Percentiles rank a stretch among this genome's conserved stretches.
Evolutionary conservation across 2,888 invertebrate genomes (phyloP).

Genomic region (Diaprepes abbreviatus): DNA sequence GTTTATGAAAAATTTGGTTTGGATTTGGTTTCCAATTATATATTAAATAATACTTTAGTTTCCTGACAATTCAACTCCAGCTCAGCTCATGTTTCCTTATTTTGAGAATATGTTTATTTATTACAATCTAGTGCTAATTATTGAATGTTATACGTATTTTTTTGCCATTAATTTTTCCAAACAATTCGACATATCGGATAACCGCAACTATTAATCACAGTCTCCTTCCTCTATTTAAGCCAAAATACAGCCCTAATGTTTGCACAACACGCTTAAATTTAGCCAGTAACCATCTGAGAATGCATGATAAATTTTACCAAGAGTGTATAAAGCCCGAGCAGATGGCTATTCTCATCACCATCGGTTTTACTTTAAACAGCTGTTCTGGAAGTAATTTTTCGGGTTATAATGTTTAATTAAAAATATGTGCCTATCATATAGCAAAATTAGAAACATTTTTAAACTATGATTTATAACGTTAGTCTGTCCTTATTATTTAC

Average conservation of each 20-base stretch:
- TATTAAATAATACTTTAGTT: too few species aligned
- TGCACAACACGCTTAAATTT: slow-evolving; percentile 38
- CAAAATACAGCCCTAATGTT: slow-evolving; percentile 33
- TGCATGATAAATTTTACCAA: slow-evolving; percentile 41
- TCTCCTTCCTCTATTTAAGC: slow-evolving; percentile 17
- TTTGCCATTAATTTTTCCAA: too few species aligned
- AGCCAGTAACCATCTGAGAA: slow-evolving; percentile 11
- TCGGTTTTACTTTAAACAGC: slow-evolving; percentile 30
- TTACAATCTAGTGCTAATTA: too few species aligned
- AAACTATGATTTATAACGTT: too few species aligned
- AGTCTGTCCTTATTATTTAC: too few species aligned
- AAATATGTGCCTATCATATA: not conserved
- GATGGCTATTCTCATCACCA: slow-evolving; percentile 39
- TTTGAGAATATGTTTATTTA: too few species aligned
- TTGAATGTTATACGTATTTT: too few species aligned
- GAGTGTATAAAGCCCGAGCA: slow-evolving; percentile 29
- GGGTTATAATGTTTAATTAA: slow-evolving; percentile 23
- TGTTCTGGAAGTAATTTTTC: slow-evolving; percentile 29
- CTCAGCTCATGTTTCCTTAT: too few species aligned
- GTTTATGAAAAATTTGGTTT: too few species aligned
- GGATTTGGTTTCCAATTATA: too few species aligned
- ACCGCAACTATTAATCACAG: slow-evolving; percentile 19
- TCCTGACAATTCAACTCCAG: too few species aligned
- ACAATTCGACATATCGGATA: not conserved
- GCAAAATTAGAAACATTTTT: too few species aligned